phyloP scores from a whole-genome alignment of 2,888 invertebrate species.

The Arrhopalites spinosus region DNA sequence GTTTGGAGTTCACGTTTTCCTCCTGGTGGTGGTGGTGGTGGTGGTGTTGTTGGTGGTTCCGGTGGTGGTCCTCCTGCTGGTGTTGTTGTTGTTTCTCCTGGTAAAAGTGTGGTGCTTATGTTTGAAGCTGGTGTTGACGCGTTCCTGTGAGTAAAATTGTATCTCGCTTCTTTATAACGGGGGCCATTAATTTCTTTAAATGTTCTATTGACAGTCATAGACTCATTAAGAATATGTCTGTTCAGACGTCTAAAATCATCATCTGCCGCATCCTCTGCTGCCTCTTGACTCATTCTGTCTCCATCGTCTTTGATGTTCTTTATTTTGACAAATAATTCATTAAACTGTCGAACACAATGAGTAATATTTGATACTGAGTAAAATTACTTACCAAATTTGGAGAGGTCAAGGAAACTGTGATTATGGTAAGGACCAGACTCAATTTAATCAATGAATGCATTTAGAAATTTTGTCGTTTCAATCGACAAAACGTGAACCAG shows the following conservation, averaged over 20 bases:
- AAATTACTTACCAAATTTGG: neutral
- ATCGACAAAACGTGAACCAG: no score
- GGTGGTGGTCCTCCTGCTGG: neutral
- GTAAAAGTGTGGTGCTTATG: neutral
- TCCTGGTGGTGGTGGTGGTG: no score
- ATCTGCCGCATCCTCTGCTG: neutral
- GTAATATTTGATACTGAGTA: neutral
- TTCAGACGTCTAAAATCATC: neutral
- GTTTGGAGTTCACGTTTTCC: no score
- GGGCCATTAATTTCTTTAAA: neutral
- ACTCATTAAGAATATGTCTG: neutral
- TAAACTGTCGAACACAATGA: no score
- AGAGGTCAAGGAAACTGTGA: slow-evolving; percentile 1
- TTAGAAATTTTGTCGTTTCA: neutral
- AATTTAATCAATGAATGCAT: neutral
- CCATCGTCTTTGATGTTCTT: neutral
- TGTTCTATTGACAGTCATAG: neutral
- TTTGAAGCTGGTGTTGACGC: neutral
- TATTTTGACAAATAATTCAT: no score
- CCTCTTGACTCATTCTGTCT: neutral
- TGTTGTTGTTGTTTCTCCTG: neutral
- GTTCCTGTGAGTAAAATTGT: no score
- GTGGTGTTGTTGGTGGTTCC: no score
- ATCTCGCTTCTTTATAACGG: neutral
- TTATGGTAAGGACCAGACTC: neutral